Conservation (phyloP, 53 echinoderm and acorn worm genomes). For the Apostichopus leukothele region DNA sequence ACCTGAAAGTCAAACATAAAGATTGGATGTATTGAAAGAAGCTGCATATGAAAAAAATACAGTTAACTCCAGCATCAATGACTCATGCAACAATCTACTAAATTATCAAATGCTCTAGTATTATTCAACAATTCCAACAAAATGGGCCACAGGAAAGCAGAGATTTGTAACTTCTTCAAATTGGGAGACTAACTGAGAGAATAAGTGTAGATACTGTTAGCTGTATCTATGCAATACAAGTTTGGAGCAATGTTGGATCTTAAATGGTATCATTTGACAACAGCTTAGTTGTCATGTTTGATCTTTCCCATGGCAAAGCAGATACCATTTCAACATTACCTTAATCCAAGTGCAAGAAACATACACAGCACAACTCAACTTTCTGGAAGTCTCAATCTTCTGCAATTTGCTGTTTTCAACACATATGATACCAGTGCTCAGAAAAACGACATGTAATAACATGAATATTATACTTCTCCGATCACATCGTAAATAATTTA, state of each 20-base stretch:
- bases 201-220: background rate
- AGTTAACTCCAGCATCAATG: too few species aligned
- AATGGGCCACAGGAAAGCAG: too few species aligned
- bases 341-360: background rate
- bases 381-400: background rate
- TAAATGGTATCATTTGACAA: background rate
- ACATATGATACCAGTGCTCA: background rate
- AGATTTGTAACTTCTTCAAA: too few species aligned
- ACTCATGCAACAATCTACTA: too few species aligned
- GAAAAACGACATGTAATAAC: background rate
- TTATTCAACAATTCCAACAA: too few species aligned
- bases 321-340: background rate
- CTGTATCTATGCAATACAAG: background rate
- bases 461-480: too few species aligned
- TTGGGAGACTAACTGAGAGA: too few species aligned
- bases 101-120: too few species aligned
- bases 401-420: slow-evolving; percentile 16
- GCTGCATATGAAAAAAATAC: too few species aligned
- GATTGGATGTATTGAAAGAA: too few species aligned
- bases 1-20: slow-evolving; percentile 47
- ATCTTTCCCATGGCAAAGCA: background rate
- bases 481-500: too few species aligned
- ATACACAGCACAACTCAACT: background rate
- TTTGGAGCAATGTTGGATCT: background rate
- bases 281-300: background rate